Percentiles rank a stretch among this genome's conserved stretches.
Conservation (phyloP, 2,113 vertebrate genomes). For the Pica pica region DNA sequence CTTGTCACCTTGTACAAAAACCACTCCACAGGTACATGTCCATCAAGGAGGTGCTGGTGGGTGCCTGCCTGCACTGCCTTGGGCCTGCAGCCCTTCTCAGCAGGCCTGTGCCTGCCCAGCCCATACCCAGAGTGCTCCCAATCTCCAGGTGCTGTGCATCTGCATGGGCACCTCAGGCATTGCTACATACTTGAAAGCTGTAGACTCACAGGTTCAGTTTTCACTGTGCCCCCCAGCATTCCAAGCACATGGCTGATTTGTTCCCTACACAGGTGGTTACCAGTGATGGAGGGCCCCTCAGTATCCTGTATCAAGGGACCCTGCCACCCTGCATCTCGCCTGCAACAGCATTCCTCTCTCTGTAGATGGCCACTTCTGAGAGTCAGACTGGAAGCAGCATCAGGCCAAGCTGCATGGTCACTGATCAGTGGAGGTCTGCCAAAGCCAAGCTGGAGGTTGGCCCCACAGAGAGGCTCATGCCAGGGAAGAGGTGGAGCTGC, state of each 20-base stretch:
- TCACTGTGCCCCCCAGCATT: rapidly evolving
- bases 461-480: not conserved
- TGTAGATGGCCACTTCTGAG: not conserved
- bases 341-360: not conserved
- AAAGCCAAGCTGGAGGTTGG: not conserved
- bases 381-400: not conserved
- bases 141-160: rapidly evolving
- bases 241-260: not conserved
- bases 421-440: not conserved
- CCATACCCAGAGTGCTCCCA: not conserved
- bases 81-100: rapidly evolving
- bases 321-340: rapidly evolving
- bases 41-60: not conserved
- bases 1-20: not conserved
- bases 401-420: not conserved
- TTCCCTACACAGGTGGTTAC: not conserved
- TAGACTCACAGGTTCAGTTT: not conserved
- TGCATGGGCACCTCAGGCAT: rapidly evolving
- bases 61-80: not conserved
- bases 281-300: not conserved
- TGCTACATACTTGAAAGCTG: not conserved
- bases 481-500: not conserved
- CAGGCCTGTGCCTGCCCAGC: not conserved
- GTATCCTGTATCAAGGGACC: not conserved
- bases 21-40: rapidly evolving